Conservation (phyloP, 2,797 vertebrate genomes). For the Anas acuta region DNA sequence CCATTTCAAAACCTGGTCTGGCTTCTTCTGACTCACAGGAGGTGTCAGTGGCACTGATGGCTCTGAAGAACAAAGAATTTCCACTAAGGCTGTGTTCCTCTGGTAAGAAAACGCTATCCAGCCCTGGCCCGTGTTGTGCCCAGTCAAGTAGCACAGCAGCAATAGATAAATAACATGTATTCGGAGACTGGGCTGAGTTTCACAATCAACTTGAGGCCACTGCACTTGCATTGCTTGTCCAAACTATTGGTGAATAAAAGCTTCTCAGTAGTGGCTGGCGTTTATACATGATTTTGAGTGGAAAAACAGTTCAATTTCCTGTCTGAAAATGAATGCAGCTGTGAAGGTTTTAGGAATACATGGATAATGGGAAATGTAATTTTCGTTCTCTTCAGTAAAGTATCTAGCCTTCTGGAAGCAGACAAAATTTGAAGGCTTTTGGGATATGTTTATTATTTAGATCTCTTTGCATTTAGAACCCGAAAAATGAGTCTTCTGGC, state of each 20-base stretch:
- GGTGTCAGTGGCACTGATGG: neutral
- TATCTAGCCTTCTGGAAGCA: neutral
- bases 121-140: neutral
- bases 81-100: neutral
- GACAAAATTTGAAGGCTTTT: neutral
- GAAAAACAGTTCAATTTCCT: neutral
- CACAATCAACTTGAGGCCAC: neutral
- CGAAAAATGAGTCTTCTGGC: neutral
- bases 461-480: neutral
- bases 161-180: fast-evolving
- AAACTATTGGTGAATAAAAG: neutral
- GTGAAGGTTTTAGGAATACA: neutral
- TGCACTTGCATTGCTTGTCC: neutral
- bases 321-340: neutral
- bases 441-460: neutral
- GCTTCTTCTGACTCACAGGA: neutral
- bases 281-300: neutral
- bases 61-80: neutral
- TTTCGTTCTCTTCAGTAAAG: neutral
- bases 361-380: neutral
- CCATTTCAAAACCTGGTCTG: neutral
- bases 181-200: neutral
- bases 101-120: neutral
- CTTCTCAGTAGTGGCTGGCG: neutral
- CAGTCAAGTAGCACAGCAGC: neutral